Evolutionary conservation across 2,888 invertebrate species (phyloP).

Genomic region (Ochropacha duplaris): DNA sequence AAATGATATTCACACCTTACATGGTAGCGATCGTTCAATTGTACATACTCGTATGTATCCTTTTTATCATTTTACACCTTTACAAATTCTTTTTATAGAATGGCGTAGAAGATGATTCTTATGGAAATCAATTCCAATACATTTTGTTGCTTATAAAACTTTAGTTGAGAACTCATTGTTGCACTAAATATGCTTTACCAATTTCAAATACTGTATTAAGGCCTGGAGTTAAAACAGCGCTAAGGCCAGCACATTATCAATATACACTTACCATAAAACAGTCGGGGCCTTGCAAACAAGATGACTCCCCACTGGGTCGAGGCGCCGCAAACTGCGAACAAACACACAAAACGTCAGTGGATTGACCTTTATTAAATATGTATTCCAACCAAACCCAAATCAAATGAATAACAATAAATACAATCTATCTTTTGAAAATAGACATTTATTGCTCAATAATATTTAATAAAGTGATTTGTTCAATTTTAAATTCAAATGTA

Average conservation of each 20-base stretch:
- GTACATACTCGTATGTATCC: neutral
- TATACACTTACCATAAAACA: constrained; percentile 86
- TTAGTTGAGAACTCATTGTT: neutral
- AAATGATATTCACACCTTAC: constrained; percentile 4
- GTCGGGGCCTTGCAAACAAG: constrained; percentile 87
- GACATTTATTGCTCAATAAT: constrained; percentile 17
- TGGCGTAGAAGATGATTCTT: neutral
- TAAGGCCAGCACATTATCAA: constrained; percentile 8
- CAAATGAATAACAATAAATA: constrained; percentile 7
- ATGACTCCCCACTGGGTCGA: constrained; percentile 84
- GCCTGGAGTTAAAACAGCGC: neutral
- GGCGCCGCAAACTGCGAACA: constrained; percentile 86
- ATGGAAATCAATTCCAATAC: neutral
- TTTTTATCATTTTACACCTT: neutral
- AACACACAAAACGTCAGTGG: constrained; percentile 62
- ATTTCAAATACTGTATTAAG: neutral
- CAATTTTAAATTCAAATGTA: constrained; percentile 8
- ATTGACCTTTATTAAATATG: constrained; percentile 33
- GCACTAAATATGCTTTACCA: neutral
- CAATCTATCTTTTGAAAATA: constrained; percentile 12
- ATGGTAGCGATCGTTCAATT: neutral
- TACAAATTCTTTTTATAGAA: neutral
- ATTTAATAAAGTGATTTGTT: constrained; percentile 15
- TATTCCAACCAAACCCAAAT: constrained; percentile 19
- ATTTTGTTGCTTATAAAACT: neutral